Evolutionary conservation across 2,113 vertebrate genomes (phyloP).

Genomic region (Sciurus niger): DNA sequence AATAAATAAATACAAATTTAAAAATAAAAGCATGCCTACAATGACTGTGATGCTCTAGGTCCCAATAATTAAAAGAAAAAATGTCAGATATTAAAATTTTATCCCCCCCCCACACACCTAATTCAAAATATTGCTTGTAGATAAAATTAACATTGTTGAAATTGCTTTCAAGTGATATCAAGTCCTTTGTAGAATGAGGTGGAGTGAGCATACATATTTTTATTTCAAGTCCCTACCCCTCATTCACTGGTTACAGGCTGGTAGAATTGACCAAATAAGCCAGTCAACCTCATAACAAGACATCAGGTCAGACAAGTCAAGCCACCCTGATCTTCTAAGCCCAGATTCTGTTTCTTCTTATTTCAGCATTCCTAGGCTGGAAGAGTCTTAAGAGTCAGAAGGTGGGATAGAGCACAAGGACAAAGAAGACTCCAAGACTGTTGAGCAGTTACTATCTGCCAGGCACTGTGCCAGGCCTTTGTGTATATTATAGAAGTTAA

Average conservation of each 20-base stretch:
- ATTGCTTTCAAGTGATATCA: neutral
- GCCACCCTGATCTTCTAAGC: neutral
- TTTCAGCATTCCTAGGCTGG: neutral
- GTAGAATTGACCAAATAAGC: neutral
- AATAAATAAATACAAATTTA: no score
- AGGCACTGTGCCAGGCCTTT: neutral
- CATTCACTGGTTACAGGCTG: neutral
- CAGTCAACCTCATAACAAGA: neutral
- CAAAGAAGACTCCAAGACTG: neutral
- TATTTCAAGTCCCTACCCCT: slow-evolving; percentile 8
- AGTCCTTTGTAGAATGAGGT: slow-evolving; percentile 7
- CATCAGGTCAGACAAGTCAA: neutral
- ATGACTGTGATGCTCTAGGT: neutral
- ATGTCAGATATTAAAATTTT: slow-evolving; percentile 16
- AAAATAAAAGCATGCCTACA: slow-evolving; percentile 28
- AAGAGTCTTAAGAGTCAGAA: neutral
- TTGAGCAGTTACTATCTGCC: neutral
- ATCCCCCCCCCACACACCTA: neutral
- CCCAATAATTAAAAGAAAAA: slow-evolving; percentile 31
- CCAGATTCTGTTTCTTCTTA: neutral
- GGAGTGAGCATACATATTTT: slow-evolving; percentile 38
- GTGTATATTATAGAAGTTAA: neutral
- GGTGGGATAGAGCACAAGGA: neutral
- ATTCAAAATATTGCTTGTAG: slow-evolving; percentile 9
- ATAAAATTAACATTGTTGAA: slow-evolving; percentile 7